Conservation (phyloP, 1,140 invertebrate genomes). For the Agrypnia vestita region DNA sequence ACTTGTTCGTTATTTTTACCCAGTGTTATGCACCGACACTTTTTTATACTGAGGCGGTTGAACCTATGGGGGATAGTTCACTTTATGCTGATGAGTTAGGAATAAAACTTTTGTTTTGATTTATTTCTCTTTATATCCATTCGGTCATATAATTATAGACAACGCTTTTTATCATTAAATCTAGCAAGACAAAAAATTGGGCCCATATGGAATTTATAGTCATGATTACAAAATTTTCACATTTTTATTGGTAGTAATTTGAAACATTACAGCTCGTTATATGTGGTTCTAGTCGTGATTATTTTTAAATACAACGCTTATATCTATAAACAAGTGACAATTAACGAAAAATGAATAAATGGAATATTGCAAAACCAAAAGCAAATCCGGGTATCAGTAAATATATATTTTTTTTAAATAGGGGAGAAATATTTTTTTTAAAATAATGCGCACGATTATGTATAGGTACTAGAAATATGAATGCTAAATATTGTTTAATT, state of each 20-base stretch:
- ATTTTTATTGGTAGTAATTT: not conserved
- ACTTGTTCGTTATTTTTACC: not conserved
- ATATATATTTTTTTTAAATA: too few relatives aligned
- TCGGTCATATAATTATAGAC: slow-evolving; percentile 30
- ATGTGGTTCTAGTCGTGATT: not conserved
- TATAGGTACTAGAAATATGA: too few relatives aligned
- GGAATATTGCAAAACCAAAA: too few relatives aligned
- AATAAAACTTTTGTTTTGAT: slow-evolving; percentile 32
- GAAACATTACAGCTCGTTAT: not conserved
- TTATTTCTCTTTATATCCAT: slow-evolving; percentile 22
- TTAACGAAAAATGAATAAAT: too few relatives aligned
- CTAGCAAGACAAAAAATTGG: slow-evolving; percentile 5
- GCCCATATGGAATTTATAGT: slow-evolving; percentile 23
- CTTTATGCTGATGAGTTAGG: slow-evolving; percentile 32
- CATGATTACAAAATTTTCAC: not conserved
- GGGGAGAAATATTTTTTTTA: too few relatives aligned
- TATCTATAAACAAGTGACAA: too few relatives aligned
- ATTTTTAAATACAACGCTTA: not conserved
- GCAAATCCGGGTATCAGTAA: too few relatives aligned
- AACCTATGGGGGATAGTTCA: slow-evolving; percentile 11
- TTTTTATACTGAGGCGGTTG: slow-evolving; percentile 3
- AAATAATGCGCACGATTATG: too few relatives aligned
- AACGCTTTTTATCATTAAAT: slow-evolving; percentile 26
- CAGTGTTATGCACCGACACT: not conserved
- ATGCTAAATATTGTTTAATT: too few relatives aligned